A percentile compares a stretch with the other conserved stretches of the same genome.
Evolutionary conservation across 1,140 invertebrate species (phyloP).

Genomic region (Orchesella cincta): DNA sequence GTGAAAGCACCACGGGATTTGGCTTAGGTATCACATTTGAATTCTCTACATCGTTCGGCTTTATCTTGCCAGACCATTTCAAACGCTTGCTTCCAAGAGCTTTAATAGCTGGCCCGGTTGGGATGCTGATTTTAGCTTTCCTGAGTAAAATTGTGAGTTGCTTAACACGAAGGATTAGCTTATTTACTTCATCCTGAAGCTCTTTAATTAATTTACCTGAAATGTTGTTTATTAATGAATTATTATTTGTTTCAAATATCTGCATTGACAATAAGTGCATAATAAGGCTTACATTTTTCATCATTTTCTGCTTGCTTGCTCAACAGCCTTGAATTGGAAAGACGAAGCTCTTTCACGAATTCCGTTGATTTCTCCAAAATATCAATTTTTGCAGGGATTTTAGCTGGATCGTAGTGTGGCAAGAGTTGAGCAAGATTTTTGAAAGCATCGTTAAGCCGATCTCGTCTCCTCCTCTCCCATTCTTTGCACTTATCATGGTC

Average conservation of each 20-base stretch:
- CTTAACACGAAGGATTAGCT: constrained; percentile 57
- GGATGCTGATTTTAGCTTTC: constrained; percentile 57
- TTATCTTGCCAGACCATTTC: constrained; percentile 38
- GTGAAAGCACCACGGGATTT: neutral
- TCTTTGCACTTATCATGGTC: constrained; percentile 54
- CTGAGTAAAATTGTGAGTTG: constrained; percentile 57
- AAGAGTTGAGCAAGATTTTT: constrained; percentile 57
- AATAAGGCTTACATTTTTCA: constrained; percentile 45
- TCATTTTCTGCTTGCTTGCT: constrained; percentile 43
- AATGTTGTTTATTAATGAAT: neutral
- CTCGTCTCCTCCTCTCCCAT: constrained; percentile 61
- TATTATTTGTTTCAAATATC: neutral
- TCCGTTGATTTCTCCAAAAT: constrained; percentile 55
- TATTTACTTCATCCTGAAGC: constrained; percentile 57
- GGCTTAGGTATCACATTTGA: neutral
- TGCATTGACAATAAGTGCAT: constrained; percentile 3
- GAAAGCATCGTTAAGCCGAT: constrained; percentile 59
- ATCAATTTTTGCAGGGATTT: constrained; percentile 57
- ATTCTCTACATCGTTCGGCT: constrained; percentile 24
- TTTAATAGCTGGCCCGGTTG: constrained; percentile 48
- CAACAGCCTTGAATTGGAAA: constrained; percentile 47
- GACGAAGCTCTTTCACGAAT: constrained; percentile 49
- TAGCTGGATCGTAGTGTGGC: constrained; percentile 58
- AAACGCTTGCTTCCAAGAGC: constrained; percentile 38
- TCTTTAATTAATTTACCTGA: constrained; percentile 56